Evolutionary conservation across 2,888 invertebrate genomes (phyloP), one percentile per base, ranked within the genome.

Genomic region (Dascillus cervinus): DNA sequence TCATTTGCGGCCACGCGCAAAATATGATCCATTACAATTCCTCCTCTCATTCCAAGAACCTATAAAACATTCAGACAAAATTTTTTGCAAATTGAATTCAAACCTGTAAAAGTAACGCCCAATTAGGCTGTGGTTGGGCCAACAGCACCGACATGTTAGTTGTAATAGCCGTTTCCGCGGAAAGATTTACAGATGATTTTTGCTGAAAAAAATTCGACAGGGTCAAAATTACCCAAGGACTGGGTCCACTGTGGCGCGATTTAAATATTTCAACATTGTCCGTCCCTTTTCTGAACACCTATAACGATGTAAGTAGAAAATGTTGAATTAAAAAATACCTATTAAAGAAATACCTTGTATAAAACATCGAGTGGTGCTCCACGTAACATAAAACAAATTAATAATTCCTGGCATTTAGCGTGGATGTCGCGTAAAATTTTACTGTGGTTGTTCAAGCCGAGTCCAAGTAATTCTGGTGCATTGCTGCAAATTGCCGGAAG

Each of bases 361-460:
- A 88, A 67, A 41, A 76, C 73, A 50, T 83, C 82, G 22, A 88
- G 62, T 0, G 85, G 79, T 6, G 82, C 77, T 0, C 85, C 87
- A 37, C 87, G 72, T 25, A 83, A 68, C 5, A 87, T 63, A 8
- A 88, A 67, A 38, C 83, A 85, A 40, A 77, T 74, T 47, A 85
- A 77, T 25, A 89, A 65, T 50, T 87, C 82, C 46, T 82, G 77
- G 58, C 88, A 87, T 56, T 89, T 89, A 1, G 83, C 75, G 53
- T 89, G 88, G 8, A 88, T 77, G 46, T 88, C 87, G 24, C 83
- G 69, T n/a, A 85, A 73, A 28, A 82, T 79, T 41, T 83, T 74
- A 5, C 75, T 72, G 51, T 79, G 73, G 38, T 71, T 67, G 32
- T 66, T 68, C 10, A 70, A 58, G 20, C 72, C 70, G 5, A 77